phyloP scores from a whole-genome alignment of 1,140 invertebrate species.

The Anthonomus grandis region DNA sequence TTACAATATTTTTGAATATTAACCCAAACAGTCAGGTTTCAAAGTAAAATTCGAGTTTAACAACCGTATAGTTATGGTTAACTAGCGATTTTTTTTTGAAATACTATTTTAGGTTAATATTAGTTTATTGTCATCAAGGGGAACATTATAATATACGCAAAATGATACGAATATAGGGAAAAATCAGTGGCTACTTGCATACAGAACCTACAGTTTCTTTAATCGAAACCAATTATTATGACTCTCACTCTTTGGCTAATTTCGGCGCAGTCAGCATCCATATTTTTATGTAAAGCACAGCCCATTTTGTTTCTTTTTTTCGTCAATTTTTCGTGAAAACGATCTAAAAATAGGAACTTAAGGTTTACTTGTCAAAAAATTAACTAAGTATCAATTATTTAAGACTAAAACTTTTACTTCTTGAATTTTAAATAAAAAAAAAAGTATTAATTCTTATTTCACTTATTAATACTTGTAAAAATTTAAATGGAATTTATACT shows the following conservation, averaged over 20 bases:
- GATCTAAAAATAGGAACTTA: background rate
- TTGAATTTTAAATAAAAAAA: no score
- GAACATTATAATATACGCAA: slow-evolving; percentile 19
- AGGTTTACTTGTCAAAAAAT: background rate
- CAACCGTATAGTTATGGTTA: background rate
- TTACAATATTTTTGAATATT: slow-evolving; percentile 10
- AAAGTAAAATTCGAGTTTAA: background rate
- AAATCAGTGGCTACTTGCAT: slow-evolving; percentile 16
- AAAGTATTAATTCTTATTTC: no score
- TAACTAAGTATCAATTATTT: no score
- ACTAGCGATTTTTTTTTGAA: no score
- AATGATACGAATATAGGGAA: slow-evolving; percentile 24
- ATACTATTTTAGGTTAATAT: no score
- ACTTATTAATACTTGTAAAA: no score
- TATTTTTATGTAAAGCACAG: slow-evolving; percentile 16
- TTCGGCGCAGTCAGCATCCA: slow-evolving; percentile 21
- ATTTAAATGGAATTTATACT: no score
- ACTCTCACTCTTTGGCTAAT: slow-evolving; percentile 24
- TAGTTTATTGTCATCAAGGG: background rate
- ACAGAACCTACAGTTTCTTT: slow-evolving; percentile 10
- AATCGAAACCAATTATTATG: background rate
- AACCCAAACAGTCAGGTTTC: slow-evolving; percentile 11
- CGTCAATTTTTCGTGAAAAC: background rate
- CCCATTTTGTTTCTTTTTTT: background rate
- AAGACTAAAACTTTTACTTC: no score